These are phyloP conservation scores for Notechis scutatus DNA, from an alignment of 2,113 vertebrate genomes.

Conservation along the genomic window DNA sequence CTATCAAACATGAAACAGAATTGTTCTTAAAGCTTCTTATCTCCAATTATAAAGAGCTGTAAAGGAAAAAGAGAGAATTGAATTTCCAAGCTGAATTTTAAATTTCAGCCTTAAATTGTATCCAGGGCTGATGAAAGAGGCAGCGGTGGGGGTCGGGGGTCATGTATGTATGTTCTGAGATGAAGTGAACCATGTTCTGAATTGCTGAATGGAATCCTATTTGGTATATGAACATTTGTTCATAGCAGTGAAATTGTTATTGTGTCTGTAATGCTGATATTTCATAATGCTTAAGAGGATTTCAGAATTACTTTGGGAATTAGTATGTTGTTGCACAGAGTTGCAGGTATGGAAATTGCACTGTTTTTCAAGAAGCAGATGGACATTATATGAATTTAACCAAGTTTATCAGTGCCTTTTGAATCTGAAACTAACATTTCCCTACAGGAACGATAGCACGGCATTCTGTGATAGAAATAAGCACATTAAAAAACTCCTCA, in stretches of 20 bases:
- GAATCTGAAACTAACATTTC: background rate
- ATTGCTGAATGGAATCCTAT: background rate
- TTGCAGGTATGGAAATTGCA: background rate
- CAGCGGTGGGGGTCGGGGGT: fast-evolving
- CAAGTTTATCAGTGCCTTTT: background rate
- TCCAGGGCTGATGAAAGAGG: background rate
- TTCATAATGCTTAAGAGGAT: background rate
- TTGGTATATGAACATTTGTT: background rate
- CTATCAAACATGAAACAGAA: background rate
- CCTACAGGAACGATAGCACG: background rate
- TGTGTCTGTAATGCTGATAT: background rate
- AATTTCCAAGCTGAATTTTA: background rate
- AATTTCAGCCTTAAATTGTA: background rate
- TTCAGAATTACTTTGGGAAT: background rate
- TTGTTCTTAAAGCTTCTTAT: background rate
- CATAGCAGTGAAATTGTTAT: background rate
- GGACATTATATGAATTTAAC: background rate
- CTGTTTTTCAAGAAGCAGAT: background rate
- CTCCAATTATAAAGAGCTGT: background rate
- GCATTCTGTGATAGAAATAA: background rate
- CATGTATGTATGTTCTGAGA: background rate
- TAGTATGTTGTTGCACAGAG: background rate
- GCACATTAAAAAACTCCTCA: constrained; percentile 35
- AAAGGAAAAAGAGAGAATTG: background rate
- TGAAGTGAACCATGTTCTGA: background rate